Evolutionary conservation across 2,797 vertebrate genomes (phyloP).

Genomic region (Brachymystax lenok): DNA sequence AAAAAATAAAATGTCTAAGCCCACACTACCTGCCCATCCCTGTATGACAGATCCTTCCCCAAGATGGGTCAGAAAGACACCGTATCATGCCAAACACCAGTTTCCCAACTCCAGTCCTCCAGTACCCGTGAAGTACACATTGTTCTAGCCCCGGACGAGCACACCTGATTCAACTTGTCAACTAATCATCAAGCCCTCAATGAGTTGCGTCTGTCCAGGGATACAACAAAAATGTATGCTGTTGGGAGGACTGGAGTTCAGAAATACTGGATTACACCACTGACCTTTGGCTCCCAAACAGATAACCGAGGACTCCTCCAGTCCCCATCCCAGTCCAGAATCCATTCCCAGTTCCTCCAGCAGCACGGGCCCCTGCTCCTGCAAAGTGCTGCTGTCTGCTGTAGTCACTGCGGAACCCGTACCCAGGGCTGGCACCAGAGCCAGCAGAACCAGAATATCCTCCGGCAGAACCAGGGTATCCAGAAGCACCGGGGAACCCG

Average conservation of each 20-base stretch:
- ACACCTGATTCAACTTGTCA: no score
- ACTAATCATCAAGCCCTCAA: no score
- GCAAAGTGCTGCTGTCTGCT: slow-evolving; percentile 49
- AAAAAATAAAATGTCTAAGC: neutral
- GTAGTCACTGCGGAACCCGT: slow-evolving; percentile 73
- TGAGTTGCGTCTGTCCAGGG: no score
- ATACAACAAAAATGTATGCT: no score
- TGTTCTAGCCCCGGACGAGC: no score
- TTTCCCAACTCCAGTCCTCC: neutral
- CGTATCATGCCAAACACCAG: neutral
- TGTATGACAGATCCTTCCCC: no score
- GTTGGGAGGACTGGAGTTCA: no score
- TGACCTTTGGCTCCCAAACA: slow-evolving; percentile 88
- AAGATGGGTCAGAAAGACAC: neutral
- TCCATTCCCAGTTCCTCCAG: slow-evolving; percentile 76
- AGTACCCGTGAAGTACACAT: no score
- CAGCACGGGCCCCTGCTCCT: slow-evolving; percentile 16
- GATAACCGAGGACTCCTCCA: slow-evolving; percentile 89
- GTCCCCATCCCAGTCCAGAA: slow-evolving; percentile 94
- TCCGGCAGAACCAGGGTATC: neutral
- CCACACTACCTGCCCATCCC: no score
- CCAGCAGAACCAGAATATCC: slow-evolving; percentile 11
- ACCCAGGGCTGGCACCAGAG: slow-evolving; percentile 52
- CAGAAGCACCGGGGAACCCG: slow-evolving; percentile 2
- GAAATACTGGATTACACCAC: slow-evolving; percentile 19